These are phyloP conservation scores for Heloderma charlesbogerti DNA, from an alignment of 2,113 vertebrate genomes.

Conservation along the genomic window DNA sequence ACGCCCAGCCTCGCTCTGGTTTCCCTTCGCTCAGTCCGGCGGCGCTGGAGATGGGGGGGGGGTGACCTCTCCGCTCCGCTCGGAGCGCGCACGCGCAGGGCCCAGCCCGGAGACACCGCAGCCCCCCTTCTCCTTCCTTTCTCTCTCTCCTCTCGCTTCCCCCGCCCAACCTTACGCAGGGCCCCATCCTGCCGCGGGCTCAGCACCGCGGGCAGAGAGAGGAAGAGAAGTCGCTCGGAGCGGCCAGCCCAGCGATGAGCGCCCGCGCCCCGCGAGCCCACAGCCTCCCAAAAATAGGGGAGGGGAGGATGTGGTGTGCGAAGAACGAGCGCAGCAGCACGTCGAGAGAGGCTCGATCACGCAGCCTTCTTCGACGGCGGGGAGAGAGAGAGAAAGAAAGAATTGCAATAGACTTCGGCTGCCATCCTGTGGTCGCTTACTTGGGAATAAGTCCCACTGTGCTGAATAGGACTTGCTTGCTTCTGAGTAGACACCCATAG, in stretches of 20 bases:
- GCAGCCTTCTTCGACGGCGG: background rate
- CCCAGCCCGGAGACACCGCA: background rate
- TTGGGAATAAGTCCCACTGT: too few species aligned
- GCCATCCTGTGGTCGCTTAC: too few species aligned
- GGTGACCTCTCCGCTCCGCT: constrained; percentile 5
- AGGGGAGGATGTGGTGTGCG: background rate
- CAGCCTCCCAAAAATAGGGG: background rate
- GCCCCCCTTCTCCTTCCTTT: background rate
- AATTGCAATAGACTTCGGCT: background rate
- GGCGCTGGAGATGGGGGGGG: background rate
- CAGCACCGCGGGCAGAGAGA: background rate
- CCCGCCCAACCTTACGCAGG: background rate
- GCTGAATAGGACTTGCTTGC: background rate
- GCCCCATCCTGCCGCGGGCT: constrained; percentile 20
- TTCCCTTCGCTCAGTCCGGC: constrained; percentile 62
- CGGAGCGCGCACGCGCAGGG: constrained; percentile 4
- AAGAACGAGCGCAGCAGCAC: background rate
- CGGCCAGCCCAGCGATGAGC: too few species aligned
- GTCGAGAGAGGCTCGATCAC: background rate
- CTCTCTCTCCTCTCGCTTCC: background rate
- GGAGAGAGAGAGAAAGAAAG: too few species aligned
- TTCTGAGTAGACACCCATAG: background rate
- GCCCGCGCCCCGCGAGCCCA: background rate
- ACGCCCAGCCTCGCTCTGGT: constrained; percentile 73
- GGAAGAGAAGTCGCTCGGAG: background rate